A percentile compares a stretch with the other conserved stretches of the same genome.
Conservation (phyloP, 2,797 vertebrate genomes). For the Melanitta fusca region DNA sequence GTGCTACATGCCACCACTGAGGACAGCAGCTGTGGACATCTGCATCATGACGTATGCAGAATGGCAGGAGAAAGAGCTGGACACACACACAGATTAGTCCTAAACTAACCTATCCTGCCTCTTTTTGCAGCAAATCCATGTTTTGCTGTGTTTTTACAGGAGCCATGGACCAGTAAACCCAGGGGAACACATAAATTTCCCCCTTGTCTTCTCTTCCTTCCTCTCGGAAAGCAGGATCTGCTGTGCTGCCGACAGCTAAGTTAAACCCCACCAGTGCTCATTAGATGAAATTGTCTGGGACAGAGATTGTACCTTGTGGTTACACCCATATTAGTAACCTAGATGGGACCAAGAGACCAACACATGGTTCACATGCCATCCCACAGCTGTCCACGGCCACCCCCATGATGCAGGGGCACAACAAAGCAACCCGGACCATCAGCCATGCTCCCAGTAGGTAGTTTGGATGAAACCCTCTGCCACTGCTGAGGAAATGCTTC, state of each 20-base stretch:
- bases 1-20: neutral
- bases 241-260: neutral
- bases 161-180: neutral
- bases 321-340: accelerated
- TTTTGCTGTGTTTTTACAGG: neutral
- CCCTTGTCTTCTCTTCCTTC: neutral
- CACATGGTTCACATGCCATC: neutral
- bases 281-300: neutral
- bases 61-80: neutral
- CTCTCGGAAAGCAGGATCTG: neutral
- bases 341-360: neutral
- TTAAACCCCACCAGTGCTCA: neutral
- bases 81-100: neutral
- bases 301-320: neutral
- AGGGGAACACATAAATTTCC: neutral
- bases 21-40: conserved; percentile 14
- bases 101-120: neutral
- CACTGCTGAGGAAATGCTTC: neutral
- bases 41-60: neutral
- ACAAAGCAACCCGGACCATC: neutral
- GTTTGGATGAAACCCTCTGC: neutral
- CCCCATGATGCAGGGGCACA: neutral
- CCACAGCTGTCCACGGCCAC: neutral
- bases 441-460: neutral
- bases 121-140: neutral